A percentile compares a stretch with the other conserved stretches of the same genome.
Evolutionary conservation across 2,113 vertebrate species (phyloP).

Genomic region (Channa argus): DNA sequence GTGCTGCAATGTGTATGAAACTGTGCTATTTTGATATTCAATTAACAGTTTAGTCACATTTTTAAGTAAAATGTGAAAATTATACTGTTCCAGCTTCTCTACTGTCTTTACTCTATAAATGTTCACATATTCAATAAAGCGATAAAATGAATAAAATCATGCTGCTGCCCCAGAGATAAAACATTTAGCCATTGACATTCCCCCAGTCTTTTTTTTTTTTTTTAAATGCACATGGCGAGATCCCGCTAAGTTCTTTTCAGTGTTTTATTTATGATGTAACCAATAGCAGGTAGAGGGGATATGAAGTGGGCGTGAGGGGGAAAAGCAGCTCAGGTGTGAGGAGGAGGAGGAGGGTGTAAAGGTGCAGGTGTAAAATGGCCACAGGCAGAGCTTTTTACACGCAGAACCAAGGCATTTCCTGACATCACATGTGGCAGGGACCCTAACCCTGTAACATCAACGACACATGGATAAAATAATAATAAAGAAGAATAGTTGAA

Average conservation of each 20-base stretch:
- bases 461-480: constrained; percentile 52
- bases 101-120: no score
- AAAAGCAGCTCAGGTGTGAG: constrained; percentile 18
- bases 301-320: not conserved
- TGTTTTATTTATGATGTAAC: not conserved
- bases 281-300: constrained; percentile 10
- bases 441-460: constrained; percentile 39
- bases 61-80: no score
- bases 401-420: constrained; percentile 54
- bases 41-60: no score
- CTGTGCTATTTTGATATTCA: no score
- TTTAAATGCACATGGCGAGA: no score
- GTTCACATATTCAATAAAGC: no score
- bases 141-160: no score
- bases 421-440: constrained; percentile 41
- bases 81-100: no score
- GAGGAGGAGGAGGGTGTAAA: not conserved
- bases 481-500: constrained; percentile 67
- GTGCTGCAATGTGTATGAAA: not conserved
- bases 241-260: no score
- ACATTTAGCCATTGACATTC: no score
- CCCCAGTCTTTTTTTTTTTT: no score
- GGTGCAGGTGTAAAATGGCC: constrained; percentile 32
- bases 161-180: no score
- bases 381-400: constrained; percentile 11